Evolutionary conservation across 2,888 invertebrate species (phyloP).

Genomic region (Hermaeophaga mercurialis): DNA sequence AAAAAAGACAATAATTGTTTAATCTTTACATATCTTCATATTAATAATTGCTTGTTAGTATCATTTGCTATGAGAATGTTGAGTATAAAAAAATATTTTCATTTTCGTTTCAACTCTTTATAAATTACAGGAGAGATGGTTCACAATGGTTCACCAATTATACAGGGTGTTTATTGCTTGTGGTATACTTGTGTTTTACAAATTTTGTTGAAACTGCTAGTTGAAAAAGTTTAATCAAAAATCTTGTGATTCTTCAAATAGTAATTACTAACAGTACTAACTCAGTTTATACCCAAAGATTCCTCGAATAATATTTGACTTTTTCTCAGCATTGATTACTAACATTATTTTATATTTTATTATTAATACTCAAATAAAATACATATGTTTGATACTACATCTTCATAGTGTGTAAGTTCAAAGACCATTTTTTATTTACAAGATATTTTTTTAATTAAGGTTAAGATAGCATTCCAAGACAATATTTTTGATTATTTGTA

Average conservation of each 20-base stretch:
- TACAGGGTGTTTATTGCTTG: too few relatives aligned
- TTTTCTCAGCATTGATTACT: conserved; percentile 9
- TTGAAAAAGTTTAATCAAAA: too few relatives aligned
- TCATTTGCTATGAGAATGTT: not conserved
- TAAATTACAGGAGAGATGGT: too few relatives aligned
- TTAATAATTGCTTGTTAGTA: not conserved
- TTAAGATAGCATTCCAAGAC: conserved; percentile 10
- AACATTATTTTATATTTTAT: conserved; percentile 15
- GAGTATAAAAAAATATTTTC: too few relatives aligned
- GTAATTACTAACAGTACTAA: too few relatives aligned
- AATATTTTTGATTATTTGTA: conserved; percentile 8
- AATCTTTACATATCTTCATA: not conserved
- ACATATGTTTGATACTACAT: conserved; percentile 43
- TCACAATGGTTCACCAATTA: too few relatives aligned
- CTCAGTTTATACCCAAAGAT: too few relatives aligned
- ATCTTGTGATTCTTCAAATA: too few relatives aligned
- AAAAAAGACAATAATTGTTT: not conserved
- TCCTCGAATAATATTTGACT: too few relatives aligned
- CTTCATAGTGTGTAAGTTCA: not conserved
- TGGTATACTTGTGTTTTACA: too few relatives aligned
- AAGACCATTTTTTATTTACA: not conserved
- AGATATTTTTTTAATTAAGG: not conserved
- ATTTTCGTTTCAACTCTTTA: too few relatives aligned
- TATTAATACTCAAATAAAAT: conserved; percentile 36
- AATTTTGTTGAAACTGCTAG: too few relatives aligned